Conservation (phyloP, 2,797 vertebrate genomes). For the Okamejei kenojei region DNA sequence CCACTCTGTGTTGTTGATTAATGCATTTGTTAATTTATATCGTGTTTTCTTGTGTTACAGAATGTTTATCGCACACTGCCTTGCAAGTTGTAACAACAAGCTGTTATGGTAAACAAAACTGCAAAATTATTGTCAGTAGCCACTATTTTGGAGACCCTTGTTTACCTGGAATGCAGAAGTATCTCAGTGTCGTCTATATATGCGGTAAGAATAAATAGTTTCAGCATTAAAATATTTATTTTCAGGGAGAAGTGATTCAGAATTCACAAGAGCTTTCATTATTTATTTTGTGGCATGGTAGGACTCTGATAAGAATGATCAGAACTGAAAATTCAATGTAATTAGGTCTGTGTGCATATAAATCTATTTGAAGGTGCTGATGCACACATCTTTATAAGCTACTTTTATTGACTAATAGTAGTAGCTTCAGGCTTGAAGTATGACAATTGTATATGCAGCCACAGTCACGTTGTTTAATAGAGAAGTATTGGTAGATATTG, state of each 20-base stretch:
- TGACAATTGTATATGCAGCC: background rate
- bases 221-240: background rate
- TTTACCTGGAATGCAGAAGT: conserved; percentile 80
- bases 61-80: conserved; percentile 80
- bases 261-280: background rate
- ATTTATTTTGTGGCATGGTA: background rate
- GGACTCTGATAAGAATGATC: background rate
- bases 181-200: conserved; percentile 81
- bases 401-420: background rate
- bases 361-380: background rate
- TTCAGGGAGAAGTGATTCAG: background rate
- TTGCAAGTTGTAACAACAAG: conserved; percentile 67
- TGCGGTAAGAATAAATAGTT: conserved; percentile 69
- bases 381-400: background rate
- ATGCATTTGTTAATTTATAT: background rate
- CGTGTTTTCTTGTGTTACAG: conserved; percentile 55
- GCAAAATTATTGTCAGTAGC: conserved; percentile 67
- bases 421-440: background rate
- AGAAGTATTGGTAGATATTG: too few relatives aligned
- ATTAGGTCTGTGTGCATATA: background rate
- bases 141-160: conserved; percentile 81
- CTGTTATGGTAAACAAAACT: conserved; percentile 84
- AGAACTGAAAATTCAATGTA: background rate
- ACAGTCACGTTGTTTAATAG: background rate
- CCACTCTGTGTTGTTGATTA: background rate